phyloP scores from a whole-genome alignment of 2,797 vertebrate genomes.

The Lepilemur septentrionalis region DNA sequence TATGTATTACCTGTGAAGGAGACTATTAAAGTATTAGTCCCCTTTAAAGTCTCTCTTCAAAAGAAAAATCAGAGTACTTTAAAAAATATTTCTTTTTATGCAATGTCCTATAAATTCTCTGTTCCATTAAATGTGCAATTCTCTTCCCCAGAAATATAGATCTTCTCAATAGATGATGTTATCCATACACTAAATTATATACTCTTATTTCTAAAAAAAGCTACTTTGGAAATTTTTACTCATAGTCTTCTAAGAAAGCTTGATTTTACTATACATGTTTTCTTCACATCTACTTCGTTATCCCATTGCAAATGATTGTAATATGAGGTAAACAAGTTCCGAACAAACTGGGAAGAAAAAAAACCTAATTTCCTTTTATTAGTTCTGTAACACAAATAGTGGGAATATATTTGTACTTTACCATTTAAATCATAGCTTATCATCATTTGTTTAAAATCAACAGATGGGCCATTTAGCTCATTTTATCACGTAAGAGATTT shows the following conservation, averaged over 20 bases:
- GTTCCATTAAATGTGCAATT: background rate
- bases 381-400: background rate
- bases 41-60: background rate
- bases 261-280: background rate
- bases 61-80: background rate
- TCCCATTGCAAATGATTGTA: background rate
- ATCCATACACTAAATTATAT: background rate
- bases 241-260: background rate
- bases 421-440: background rate
- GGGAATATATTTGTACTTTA: background rate
- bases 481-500: background rate
- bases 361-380: background rate
- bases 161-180: background rate
- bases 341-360: background rate
- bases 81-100: background rate
- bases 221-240: background rate
- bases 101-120: background rate
- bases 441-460: background rate
- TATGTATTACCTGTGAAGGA: background rate
- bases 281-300: background rate
- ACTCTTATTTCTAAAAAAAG: background rate
- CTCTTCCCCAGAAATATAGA: background rate
- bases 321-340: background rate
- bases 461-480: background rate
- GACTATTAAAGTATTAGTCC: background rate